Evolutionary conservation across 2,797 vertebrate genomes (phyloP).

Genomic region (Pseudopleuronectes americanus): DNA sequence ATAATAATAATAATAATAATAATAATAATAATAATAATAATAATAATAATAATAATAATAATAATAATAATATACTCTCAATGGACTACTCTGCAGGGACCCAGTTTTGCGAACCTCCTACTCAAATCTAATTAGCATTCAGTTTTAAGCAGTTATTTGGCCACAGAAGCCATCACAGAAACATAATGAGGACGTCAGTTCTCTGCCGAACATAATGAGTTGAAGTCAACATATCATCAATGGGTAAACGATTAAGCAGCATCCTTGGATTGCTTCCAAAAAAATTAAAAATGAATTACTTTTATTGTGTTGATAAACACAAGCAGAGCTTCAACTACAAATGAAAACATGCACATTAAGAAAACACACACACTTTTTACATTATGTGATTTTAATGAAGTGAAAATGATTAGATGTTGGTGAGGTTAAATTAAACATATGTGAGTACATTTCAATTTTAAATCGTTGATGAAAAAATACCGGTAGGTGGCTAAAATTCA

Average conservation of each 20-base stretch:
- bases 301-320: background rate
- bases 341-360: background rate
- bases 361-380: background rate
- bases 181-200: slow-evolving; percentile 41
- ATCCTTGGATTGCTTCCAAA: slow-evolving; percentile 18
- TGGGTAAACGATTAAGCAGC: slow-evolving; percentile 38
- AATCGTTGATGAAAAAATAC: no score
- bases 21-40: no score
- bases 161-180: slow-evolving; percentile 45
- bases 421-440: no score
- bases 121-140: slow-evolving; percentile 36
- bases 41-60: slow-evolving; percentile 4
- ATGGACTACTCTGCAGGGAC: slow-evolving; percentile 12
- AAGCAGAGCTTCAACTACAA: background rate
- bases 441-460: no score
- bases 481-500: no score
- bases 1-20: slow-evolving; percentile 9
- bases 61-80: slow-evolving; percentile 16
- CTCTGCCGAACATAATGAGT: slow-evolving; percentile 30
- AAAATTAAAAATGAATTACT: background rate
- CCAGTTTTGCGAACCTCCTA: slow-evolving; percentile 22
- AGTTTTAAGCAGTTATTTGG: slow-evolving; percentile 50
- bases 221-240: slow-evolving; percentile 33
- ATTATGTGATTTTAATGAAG: background rate
- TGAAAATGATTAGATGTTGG: no score